Evolutionary conservation across 37 sponge, comb jelly and placozoan species (phyloP).

Genomic region (Tethya wilhelma): DNA sequence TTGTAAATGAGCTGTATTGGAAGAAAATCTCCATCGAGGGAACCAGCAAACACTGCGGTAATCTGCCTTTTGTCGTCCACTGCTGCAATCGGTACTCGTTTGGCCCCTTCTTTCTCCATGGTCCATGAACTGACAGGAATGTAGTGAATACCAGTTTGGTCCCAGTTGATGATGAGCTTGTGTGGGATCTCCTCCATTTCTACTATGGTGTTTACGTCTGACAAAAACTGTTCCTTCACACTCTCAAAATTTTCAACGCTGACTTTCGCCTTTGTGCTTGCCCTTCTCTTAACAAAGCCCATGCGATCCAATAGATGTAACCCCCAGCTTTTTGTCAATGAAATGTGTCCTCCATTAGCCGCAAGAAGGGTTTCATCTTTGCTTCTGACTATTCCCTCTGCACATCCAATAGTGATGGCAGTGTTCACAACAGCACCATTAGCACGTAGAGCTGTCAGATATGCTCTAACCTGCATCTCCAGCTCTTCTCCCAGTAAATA

Average conservation of each 20-base stretch:
- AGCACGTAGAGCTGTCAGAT: slow-evolving; percentile 36
- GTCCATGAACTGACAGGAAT: slow-evolving; percentile 66
- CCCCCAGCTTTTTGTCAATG: slow-evolving; percentile 60
- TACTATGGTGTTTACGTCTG: slow-evolving; percentile 40
- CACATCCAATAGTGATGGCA: slow-evolving; percentile 54
- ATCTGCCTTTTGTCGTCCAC: slow-evolving; percentile 71
- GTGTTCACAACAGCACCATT: slow-evolving; percentile 59
- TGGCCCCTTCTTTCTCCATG: slow-evolving; percentile 61
- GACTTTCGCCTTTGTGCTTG: slow-evolving; percentile 55
- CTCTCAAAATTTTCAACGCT: slow-evolving; percentile 29
- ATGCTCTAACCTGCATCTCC: slow-evolving; percentile 17
- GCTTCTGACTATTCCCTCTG: slow-evolving; percentile 49
- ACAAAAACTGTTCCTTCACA: slow-evolving; percentile 51
- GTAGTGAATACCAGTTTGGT: slow-evolving; percentile 67
- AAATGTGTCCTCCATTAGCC: slow-evolving; percentile 32
- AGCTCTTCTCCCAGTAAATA: slow-evolving; percentile 6
- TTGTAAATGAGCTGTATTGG: slow-evolving; percentile 59
- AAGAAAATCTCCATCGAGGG: slow-evolving; percentile 55
- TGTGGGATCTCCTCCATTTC: slow-evolving; percentile 71
- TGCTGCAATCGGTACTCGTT: slow-evolving; percentile 54
- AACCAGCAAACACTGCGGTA: slow-evolving; percentile 54
- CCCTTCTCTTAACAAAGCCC: slow-evolving; percentile 65
- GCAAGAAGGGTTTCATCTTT: slow-evolving; percentile 44
- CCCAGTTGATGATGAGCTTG: slow-evolving; percentile 62
- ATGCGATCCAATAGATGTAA: slow-evolving; percentile 53